These are phyloP conservation scores for Palaemon carinicauda DNA, from an alignment of 1,140 invertebrate genomes.

Conservation along the genomic window DNA sequence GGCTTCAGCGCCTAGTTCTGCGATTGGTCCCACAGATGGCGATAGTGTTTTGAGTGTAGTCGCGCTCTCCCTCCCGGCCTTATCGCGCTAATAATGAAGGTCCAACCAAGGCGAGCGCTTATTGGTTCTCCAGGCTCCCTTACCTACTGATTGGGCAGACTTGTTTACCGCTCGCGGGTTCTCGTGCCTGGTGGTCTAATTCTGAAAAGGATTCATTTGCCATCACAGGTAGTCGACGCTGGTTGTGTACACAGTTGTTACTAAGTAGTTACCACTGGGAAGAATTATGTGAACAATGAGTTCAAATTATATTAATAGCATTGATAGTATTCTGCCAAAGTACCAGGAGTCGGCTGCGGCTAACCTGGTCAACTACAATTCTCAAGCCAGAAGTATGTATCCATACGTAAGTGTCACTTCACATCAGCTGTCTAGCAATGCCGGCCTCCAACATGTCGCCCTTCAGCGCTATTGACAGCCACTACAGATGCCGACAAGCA, in stretches of 20 bases:
- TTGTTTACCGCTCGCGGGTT: constrained; percentile 60
- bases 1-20: constrained; percentile 60
- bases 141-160: constrained; percentile 61
- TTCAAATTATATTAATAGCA: constrained; percentile 96
- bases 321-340: constrained; percentile 96
- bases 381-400: constrained; percentile 70
- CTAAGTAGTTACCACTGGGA: constrained; percentile 59
- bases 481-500: constrained; percentile 77
- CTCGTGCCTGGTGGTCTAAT: constrained; percentile 60
- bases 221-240: constrained; percentile 61
- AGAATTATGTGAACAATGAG: constrained; percentile 76
- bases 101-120: constrained; percentile 60
- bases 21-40: constrained; percentile 61
- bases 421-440: constrained; percentile 75
- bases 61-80: constrained; percentile 60
- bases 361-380: constrained; percentile 63
- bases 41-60: constrained; percentile 61
- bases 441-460: constrained; percentile 68
- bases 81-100: constrained; percentile 61
- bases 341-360: constrained; percentile 81
- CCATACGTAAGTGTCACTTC: constrained; percentile 76
- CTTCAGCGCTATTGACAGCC: constrained; percentile 61
- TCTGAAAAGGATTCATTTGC: constrained; percentile 61
- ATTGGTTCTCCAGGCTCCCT: constrained; percentile 60
- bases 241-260: constrained; percentile 61